Evolutionary conservation across 53 echinoderm and acorn worm genomes (phyloP), one percentile per base, ranked within the genome.

Genomic region (Actinopyga echinites): DNA sequence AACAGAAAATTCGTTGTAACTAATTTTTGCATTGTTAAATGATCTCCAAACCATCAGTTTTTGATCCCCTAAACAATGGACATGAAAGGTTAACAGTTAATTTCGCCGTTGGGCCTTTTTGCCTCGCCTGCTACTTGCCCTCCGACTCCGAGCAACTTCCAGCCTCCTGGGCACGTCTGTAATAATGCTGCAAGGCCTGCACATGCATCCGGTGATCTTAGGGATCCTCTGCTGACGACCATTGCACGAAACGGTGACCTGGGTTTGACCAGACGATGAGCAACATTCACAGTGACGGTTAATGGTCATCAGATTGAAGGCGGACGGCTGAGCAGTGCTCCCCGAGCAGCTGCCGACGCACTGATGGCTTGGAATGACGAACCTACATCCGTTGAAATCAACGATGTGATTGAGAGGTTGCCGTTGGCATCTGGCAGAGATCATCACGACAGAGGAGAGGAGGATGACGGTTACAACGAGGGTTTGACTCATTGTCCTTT

Each of bases 241-340:
- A 10, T 26, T 25, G 28, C 75, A 75, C 7, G 28, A 20, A 45
- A 75, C 45, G 24, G 26, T 24, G 8, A 75, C 75, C 11, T 75
- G 49, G 9, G 28, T 42, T 11, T 25, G 45, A 3, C 42, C 75
- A 1, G 75, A 6, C 10, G 75, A 52, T 28, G 45, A 45, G 10
- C 75, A 75, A 19, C 75, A 75, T 30, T 75, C 75, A 30, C 75
- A 75, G 75, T 75, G 44, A 8, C 75, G 75, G 30, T 52, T 36
- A 10, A 75, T 75, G 49, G 75, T 75, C 43, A 44, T 75, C 1
- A 75, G 45, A 29, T 75, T 52, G 15, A 52, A 45, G 4, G 36
- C n/a, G 2, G 75, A 75, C 24, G 75, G 75, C 2, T 75, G 75
- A 4, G 75, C 75, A 5, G 40, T 43, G 49, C 49, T 75, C 10